These are phyloP conservation scores for Idaea straminata DNA, from an alignment of 2,888 invertebrate genomes.

Conservation along the genomic window DNA sequence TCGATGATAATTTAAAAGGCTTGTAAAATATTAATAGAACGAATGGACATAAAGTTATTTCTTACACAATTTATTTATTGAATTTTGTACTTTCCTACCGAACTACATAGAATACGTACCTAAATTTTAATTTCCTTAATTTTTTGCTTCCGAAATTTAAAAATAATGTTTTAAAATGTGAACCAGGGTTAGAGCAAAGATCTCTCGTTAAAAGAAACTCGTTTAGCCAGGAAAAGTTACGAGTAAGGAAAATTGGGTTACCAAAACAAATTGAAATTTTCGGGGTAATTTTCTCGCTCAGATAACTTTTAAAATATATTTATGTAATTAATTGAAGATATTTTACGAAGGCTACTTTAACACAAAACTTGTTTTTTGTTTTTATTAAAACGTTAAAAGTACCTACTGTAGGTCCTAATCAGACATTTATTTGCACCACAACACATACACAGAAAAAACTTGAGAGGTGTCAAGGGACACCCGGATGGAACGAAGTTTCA, in stretches of 20 bases:
- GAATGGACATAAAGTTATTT: too few relatives aligned
- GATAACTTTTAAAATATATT: conserved; percentile 43
- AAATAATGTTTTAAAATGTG: background rate
- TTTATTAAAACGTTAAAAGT: too few relatives aligned
- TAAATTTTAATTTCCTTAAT: too few relatives aligned
- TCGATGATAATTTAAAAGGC: background rate
- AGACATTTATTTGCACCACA: background rate
- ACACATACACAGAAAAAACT: too few relatives aligned
- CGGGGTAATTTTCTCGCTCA: conserved; percentile 68
- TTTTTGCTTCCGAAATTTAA: background rate
- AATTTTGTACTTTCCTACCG: too few relatives aligned
- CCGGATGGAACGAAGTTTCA: too few relatives aligned
- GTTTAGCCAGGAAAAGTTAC: conserved; percentile 52
- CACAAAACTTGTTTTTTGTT: background rate
- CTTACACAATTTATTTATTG: too few relatives aligned
- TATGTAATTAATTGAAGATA: conserved; percentile 21
- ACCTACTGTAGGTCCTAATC: conserved; percentile 6
- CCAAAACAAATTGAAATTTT: conserved; percentile 72
- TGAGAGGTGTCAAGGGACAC: too few relatives aligned
- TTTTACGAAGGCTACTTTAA: conserved; percentile 4
- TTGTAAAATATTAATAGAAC: too few relatives aligned
- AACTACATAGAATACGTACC: too few relatives aligned
- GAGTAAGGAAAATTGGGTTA: conserved; percentile 66
- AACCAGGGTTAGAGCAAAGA: conserved; percentile 35
- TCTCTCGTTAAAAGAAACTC: conserved; percentile 35